Evolutionary conservation across 1,140 invertebrate genomes (phyloP).

Genomic region (Diachasma alloeum): DNA sequence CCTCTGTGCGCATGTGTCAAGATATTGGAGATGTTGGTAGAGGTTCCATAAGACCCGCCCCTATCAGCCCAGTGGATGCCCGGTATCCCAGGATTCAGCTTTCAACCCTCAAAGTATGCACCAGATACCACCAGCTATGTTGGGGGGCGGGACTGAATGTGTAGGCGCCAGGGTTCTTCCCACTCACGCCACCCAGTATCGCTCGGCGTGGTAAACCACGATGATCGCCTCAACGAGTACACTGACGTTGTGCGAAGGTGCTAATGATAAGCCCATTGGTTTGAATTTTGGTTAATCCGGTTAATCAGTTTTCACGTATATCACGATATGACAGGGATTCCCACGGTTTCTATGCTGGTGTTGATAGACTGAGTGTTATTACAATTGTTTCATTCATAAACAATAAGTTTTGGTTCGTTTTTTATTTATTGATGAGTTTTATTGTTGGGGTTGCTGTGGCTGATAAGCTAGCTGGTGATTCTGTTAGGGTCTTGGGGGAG

Average conservation of each 20-base stretch:
- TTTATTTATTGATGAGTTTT: background rate
- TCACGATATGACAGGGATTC: background rate
- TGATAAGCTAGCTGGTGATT: background rate
- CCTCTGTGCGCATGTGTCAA: background rate
- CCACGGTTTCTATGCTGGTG: background rate
- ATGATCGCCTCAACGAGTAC: constrained; percentile 32
- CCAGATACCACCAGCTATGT: background rate
- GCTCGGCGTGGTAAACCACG: constrained; percentile 33
- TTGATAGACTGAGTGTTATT: background rate
- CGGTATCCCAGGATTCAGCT: background rate
- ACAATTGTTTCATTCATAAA: background rate
- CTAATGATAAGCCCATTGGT: background rate
- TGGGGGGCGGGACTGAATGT: background rate
- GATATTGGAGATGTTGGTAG: background rate
- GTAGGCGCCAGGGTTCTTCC: constrained; percentile 11
- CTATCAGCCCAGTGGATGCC: background rate
- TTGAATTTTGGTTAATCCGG: background rate
- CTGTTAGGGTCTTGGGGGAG: background rate
- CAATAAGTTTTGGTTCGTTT: background rate
- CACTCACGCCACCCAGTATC: constrained; percentile 28
- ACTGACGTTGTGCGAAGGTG: background rate
- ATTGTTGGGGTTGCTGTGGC: background rate
- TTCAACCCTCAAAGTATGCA: constrained; percentile 7
- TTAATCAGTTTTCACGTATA: background rate
- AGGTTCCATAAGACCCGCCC: constrained; percentile 6